Evolutionary conservation across 2,113 vertebrate species (phyloP), one percentile per base, ranked within the genome.

Genomic region (Trochalopteron elliotii): DNA sequence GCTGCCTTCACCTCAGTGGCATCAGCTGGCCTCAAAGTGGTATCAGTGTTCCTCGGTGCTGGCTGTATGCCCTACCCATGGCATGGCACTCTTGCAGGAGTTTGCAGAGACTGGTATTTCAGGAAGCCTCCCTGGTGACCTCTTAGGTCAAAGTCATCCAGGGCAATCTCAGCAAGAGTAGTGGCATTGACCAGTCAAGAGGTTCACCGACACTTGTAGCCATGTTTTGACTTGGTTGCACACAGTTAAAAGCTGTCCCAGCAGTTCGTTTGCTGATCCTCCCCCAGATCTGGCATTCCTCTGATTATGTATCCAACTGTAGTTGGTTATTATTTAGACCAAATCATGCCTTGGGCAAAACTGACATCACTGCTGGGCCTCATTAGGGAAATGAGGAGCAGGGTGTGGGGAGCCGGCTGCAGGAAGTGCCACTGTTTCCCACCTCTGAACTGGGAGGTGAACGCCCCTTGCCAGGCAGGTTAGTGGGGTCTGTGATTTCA

Each of bases 401-500:
- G 80, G 90, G 88, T 68, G 93, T 93, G 86, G 83, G 59, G 45
- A 70, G 69, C 37, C 0, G 2, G 47, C 49, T 89, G 68, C 22
- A 42, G 93, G 89, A 93, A 94, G 80, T 14, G 7, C 68, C 87
- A 44, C 53, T 10, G 5, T 92, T 96, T 97, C 96, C 79, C 95
- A 88, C 61, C 93, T 35, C 39, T 89, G 83, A 88, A 84, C 81
- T 79, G 67, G 74, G 82, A 93, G 95, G 91, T 60, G 65, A 94
- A 60, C 52, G 40, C 55, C 27, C 59, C 96, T 97, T 40, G 70
- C 79, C 83, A 93, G 97, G 96, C 93, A 61, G 72, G 74, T 97
- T 97, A 55, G 94, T 94, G 88, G 93, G 90, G 87, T 92, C 96
- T 64, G 69, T 24, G 74, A 50, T 60, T 97, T 94, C 92, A 93